These are phyloP conservation scores for Pangasius macronema DNA, from an alignment of 2,797 vertebrate genomes.

Conservation along the genomic window DNA sequence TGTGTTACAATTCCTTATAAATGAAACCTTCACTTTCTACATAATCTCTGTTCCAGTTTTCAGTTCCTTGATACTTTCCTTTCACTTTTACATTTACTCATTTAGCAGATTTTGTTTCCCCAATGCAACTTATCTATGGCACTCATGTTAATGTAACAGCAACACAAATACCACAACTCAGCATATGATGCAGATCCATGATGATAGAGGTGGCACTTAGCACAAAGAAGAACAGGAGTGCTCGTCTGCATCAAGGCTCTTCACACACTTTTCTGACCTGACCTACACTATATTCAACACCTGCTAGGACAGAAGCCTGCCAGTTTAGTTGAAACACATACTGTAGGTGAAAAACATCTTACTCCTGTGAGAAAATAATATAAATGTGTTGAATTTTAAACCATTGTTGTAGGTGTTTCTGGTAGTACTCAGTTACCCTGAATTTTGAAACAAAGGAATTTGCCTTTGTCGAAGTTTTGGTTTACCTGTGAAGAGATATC, in stretches of 20 bases:
- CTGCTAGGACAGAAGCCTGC: neutral
- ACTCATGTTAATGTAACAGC: neutral
- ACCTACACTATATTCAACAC: constrained; percentile 12
- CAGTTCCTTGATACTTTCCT: neutral
- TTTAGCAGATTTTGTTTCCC: neutral
- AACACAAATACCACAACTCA: neutral
- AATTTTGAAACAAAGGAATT: too few species aligned
- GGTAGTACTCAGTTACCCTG: neutral
- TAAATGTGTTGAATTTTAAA: neutral
- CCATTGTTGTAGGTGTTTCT: neutral
- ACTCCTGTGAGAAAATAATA: neutral
- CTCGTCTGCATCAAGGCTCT: neutral
- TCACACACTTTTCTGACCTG: neutral
- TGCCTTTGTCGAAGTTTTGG: too few species aligned
- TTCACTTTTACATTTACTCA: neutral
- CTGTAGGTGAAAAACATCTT: neutral
- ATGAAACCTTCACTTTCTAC: neutral
- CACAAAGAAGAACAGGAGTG: neutral
- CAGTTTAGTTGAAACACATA: neutral
- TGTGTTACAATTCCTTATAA: too few species aligned
- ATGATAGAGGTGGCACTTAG: too few species aligned
- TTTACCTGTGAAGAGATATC: too few species aligned
- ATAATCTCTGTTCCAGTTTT: neutral
- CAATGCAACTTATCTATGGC: neutral
- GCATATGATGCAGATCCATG: neutral